A percentile compares a stretch with the other conserved stretches of the same genome.
Evolutionary conservation across 2,113 vertebrate genomes (phyloP).

Genomic region (Morone chrysops): DNA sequence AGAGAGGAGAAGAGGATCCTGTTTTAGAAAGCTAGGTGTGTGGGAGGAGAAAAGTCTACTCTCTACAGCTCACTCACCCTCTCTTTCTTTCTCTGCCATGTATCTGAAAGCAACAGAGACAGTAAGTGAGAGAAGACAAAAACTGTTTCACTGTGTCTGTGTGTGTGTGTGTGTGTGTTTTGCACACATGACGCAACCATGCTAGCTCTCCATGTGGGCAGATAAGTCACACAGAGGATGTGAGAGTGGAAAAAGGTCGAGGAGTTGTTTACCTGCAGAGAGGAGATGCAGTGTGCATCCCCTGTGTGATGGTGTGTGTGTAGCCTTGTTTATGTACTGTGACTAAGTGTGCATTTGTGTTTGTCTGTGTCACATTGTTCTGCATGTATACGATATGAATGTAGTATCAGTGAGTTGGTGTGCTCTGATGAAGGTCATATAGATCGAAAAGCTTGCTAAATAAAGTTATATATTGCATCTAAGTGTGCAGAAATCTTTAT

Average conservation of each 20-base stretch:
- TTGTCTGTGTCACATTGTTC: background rate
- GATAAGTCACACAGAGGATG: constrained; percentile 50
- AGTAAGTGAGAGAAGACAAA: constrained; percentile 31
- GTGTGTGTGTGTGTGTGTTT: constrained; percentile 7
- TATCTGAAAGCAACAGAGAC: constrained; percentile 44
- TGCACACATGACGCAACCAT: constrained; percentile 20
- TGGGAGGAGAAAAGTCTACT: constrained; percentile 63
- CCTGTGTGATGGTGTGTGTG: constrained; percentile 19
- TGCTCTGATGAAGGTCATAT: background rate
- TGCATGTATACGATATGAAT: background rate
- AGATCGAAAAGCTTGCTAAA: too few relatives aligned
- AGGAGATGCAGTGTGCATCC: constrained; percentile 30
- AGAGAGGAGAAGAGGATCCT: constrained; percentile 32
- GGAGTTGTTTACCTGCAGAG: constrained; percentile 62
- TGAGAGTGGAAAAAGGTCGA: constrained; percentile 55
- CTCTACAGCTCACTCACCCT: constrained; percentile 25
- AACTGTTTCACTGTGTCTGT: background rate
- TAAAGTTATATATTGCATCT: too few relatives aligned
- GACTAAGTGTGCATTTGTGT: constrained; percentile 6
- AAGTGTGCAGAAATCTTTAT: too few relatives aligned
- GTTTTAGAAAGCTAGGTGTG: constrained; percentile 57
- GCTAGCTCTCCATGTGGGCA: constrained; percentile 43
- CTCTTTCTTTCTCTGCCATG: constrained; percentile 16
- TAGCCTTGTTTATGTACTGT: background rate
- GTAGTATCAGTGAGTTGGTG: background rate